Conservation (phyloP, 2,113 vertebrate species). For the Ailuropoda melanoleuca region DNA sequence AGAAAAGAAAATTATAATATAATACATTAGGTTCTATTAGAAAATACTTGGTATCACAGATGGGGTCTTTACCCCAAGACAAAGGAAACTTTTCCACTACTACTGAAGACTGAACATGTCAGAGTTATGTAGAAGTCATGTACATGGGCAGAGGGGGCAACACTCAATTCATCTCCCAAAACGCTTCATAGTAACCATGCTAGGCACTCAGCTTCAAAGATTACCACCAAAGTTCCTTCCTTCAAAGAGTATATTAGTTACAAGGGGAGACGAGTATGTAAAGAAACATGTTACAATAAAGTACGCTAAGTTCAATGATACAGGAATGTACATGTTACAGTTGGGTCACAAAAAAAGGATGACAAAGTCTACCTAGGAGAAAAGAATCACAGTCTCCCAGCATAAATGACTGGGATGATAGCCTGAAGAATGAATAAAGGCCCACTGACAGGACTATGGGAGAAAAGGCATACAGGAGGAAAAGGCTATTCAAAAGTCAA, state of each 20-base stretch:
- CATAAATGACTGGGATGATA: not conserved
- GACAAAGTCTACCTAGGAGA: not conserved
- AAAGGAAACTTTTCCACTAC: not conserved
- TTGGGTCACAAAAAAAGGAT: not conserved
- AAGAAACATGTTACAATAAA: not conserved
- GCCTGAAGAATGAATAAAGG: not conserved
- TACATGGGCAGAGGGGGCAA: not conserved
- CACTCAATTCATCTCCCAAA: not conserved
- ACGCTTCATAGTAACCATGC: not conserved
- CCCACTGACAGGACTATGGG: no score
- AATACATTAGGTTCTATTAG: not conserved
- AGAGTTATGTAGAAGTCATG: not conserved
- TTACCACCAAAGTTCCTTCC: not conserved
- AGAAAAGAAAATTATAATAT: not conserved
- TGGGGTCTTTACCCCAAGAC: not conserved
- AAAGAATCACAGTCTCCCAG: not conserved
- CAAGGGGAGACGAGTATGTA: not conserved
- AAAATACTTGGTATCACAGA: not conserved
- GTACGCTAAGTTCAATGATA: not conserved
- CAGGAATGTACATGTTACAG: not conserved
- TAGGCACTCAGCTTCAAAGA: not conserved
- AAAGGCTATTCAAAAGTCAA: not conserved
- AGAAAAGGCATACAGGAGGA: not conserved
- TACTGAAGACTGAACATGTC: not conserved
- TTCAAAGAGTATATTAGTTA: not conserved